A percentile compares a stretch with the other conserved stretches of the same genome.
Conservation (phyloP, 2,888 invertebrate genomes). For the Dolomedes plantarius region DNA sequence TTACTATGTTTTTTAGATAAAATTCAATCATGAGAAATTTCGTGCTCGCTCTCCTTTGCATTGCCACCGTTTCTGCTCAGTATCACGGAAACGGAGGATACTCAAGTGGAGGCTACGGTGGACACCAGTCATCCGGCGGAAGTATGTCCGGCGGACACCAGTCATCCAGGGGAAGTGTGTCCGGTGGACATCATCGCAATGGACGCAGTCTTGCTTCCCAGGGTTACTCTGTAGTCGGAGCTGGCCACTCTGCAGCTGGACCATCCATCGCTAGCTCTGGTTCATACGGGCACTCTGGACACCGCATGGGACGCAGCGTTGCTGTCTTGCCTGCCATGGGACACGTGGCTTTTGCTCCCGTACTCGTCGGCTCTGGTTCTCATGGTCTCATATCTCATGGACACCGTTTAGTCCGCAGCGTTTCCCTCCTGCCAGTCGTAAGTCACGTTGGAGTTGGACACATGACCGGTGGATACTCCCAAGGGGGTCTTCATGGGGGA, state of each 20-base stretch:
- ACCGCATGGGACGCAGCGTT: too few relatives aligned
- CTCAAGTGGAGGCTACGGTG: background rate
- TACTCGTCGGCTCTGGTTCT: too few relatives aligned
- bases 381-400: too few relatives aligned
- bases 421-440: background rate
- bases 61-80: background rate
- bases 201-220: background rate
- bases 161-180: background rate
- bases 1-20: background rate
- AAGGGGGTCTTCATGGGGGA: background rate
- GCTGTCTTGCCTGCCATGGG: too few relatives aligned
- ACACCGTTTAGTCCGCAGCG: too few relatives aligned
- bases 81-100: background rate
- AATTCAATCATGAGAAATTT: background rate
- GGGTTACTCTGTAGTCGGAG: too few relatives aligned
- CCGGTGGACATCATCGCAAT: background rate
- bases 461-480: too few relatives aligned
- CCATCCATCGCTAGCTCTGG: too few relatives aligned
- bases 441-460: background rate
- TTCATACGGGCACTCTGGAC: too few relatives aligned
- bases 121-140: background rate
- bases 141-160: background rate
- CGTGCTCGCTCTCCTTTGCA: background rate
- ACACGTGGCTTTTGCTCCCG: too few relatives aligned
- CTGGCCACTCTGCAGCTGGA: too few relatives aligned